Conservation (phyloP, 2,888 invertebrate genomes). For the Theretra japonica region DNA sequence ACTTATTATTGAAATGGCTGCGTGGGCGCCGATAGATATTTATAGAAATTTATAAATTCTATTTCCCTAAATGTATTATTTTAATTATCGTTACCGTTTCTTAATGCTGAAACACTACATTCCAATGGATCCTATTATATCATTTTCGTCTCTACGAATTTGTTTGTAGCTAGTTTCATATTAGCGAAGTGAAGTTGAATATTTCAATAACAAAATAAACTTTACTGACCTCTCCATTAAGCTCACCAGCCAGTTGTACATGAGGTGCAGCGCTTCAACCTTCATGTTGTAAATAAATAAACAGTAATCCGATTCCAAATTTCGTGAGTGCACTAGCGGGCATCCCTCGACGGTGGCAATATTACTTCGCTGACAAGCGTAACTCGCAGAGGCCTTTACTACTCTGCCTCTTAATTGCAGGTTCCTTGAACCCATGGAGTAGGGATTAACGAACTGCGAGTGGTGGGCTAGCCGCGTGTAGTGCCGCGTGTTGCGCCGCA, state of each 20-base stretch:
- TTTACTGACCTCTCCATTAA: constrained; percentile 1
- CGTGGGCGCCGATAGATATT: no score
- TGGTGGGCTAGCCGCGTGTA: neutral
- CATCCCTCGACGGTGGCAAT: neutral
- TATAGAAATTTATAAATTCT: no score
- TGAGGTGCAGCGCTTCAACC: neutral
- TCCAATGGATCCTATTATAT: no score
- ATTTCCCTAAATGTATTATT: no score
- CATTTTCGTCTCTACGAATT: no score
- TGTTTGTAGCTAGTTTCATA: no score
- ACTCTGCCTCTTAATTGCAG: neutral
- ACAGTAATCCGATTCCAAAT: neutral
- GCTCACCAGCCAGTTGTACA: neutral
- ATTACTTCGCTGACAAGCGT: neutral
- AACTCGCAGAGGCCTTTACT: neutral
- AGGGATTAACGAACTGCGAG: neutral
- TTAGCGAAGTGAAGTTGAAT: no score
- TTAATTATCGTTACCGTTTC: no score
- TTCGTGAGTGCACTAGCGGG: neutral
- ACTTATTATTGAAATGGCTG: no score
- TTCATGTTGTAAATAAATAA: neutral
- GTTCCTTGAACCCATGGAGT: neutral
- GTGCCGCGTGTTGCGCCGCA: neutral
- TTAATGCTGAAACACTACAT: no score
- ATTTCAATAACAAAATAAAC: neutral